Percentiles rank a stretch among this genome's conserved stretches.
phyloP scores from a whole-genome alignment of 2,797 vertebrate species.

The Notamacropus eugenii region DNA sequence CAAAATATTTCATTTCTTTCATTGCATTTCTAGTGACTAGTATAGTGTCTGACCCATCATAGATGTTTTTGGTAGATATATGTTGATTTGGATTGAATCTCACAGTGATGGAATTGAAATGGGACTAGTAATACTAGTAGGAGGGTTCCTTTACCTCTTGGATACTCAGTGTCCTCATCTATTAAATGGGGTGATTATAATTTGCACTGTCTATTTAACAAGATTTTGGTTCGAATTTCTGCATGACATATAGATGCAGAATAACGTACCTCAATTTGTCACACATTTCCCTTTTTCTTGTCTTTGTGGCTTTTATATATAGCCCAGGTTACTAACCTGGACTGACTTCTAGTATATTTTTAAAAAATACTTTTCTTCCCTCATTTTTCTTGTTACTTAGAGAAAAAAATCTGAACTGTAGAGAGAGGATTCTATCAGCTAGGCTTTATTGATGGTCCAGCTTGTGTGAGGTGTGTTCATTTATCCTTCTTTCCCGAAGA shows the following conservation, averaged over 20 bases:
- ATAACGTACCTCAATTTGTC: not conserved
- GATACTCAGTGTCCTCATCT: not conserved
- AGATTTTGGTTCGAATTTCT: not conserved
- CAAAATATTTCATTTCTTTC: not conserved
- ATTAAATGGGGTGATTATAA: not conserved
- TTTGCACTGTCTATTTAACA: not conserved
- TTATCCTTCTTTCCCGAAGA: too few relatives aligned
- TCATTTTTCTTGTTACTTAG: constrained; percentile 11
- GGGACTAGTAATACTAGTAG: not conserved
- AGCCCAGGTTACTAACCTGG: not conserved
- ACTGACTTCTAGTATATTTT: not conserved
- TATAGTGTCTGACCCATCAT: not conserved
- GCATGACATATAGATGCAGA: not conserved
- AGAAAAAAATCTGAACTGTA: not conserved
- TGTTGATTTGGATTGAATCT: not conserved
- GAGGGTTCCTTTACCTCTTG: not conserved
- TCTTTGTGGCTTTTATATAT: not conserved
- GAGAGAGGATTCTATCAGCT: not conserved
- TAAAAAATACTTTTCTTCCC: not conserved
- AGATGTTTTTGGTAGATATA: not conserved
- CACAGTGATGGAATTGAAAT: not conserved
- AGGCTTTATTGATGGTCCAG: not conserved
- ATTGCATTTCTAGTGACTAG: not conserved
- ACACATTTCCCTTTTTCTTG: not conserved
- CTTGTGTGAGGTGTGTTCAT: too few relatives aligned